phyloP scores from a whole-genome alignment of 2,888 invertebrate genomes.

The Gymnosoma rotundatum region DNA sequence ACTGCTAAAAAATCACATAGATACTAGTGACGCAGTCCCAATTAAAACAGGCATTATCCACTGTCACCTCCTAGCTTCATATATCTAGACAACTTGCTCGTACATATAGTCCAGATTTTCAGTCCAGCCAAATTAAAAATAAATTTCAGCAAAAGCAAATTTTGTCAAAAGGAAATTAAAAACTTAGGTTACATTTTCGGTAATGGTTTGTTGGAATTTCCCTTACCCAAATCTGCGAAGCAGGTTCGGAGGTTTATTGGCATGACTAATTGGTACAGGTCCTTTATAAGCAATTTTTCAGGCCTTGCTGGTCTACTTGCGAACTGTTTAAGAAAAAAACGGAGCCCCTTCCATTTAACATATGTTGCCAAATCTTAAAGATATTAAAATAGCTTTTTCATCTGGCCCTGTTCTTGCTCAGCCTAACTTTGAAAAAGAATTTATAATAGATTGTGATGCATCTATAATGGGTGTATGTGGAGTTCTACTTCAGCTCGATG shows the following conservation, averaged over 20 bases:
- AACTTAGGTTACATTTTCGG: conserved; percentile 42
- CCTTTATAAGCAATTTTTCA: conserved; percentile 43
- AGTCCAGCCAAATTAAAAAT: background rate
- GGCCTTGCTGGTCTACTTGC: conserved; percentile 30
- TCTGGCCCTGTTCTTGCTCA: conserved; percentile 30
- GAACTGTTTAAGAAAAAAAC: background rate
- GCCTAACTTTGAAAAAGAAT: conserved; percentile 45
- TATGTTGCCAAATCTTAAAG: conserved; percentile 5
- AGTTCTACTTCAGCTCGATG: conserved; percentile 39
- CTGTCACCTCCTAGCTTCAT: conserved; percentile 6
- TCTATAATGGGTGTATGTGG: conserved; percentile 31
- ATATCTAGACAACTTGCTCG: conserved; percentile 4
- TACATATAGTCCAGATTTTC: background rate
- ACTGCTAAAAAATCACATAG: background rate
- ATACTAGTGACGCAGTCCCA: background rate
- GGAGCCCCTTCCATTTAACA: conserved; percentile 24
- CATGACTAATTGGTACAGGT: conserved; percentile 54
- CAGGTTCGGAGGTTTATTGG: conserved; percentile 38
- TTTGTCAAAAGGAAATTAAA: background rate
- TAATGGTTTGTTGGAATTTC: conserved; percentile 42
- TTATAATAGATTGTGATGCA: conserved; percentile 59
- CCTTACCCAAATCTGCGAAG: conserved; percentile 29
- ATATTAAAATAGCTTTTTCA: conserved; percentile 16
- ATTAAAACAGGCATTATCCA: conserved; percentile 2
- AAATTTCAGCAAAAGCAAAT: background rate